Evolutionary conservation across 1,140 invertebrate genomes (phyloP).

Genomic region (Yoshiicerus persimilis): DNA sequence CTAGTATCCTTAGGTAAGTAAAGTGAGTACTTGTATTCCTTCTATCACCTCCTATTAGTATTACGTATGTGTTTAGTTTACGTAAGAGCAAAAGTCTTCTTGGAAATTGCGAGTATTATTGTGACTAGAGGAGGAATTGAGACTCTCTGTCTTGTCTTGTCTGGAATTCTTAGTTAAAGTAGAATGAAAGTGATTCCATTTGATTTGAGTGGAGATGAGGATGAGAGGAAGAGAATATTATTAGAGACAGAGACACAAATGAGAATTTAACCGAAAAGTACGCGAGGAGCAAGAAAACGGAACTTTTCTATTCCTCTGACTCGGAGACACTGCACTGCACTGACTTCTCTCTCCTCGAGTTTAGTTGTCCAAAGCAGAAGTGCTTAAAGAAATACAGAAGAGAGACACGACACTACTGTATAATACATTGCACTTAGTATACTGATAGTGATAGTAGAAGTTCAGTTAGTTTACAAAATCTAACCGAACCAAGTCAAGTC

Average conservation of each 20-base stretch:
- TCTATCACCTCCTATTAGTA: neutral
- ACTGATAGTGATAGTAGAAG: neutral
- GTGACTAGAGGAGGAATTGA: neutral
- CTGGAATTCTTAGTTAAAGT: neutral
- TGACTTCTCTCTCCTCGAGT: neutral
- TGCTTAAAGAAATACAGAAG: neutral
- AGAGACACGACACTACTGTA: neutral
- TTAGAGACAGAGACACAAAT: neutral
- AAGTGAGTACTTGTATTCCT: neutral
- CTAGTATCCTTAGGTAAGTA: neutral
- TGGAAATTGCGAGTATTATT: too few species aligned
- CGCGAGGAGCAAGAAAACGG: neutral
- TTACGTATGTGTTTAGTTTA: too few species aligned
- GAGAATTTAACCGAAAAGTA: neutral
- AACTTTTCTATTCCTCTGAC: neutral
- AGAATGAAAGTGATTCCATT: neutral
- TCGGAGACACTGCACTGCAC: neutral
- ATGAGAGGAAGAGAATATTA: neutral
- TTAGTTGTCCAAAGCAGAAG: neutral
- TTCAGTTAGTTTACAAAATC: neutral
- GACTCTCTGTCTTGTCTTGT: neutral
- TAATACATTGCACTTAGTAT: neutral
- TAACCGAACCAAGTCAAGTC: neutral
- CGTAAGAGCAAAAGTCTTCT: too few species aligned
- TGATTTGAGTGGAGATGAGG: neutral